phyloP scores from a whole-genome alignment of 1,140 invertebrate genomes.

The Vollenhovia emeryi region DNA sequence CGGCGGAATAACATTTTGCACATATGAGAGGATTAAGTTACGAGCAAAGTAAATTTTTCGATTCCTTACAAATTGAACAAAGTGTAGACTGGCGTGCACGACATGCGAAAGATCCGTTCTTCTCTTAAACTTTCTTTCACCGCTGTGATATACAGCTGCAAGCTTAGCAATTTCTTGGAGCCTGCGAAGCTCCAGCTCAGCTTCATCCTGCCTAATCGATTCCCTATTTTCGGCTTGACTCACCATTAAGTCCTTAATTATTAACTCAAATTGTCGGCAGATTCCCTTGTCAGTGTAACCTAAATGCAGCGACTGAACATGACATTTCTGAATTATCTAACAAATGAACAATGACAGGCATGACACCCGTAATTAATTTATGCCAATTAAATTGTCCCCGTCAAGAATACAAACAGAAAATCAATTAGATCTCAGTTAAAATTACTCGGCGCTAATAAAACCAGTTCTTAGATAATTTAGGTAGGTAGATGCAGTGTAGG shows the following conservation, averaged over 20 bases:
- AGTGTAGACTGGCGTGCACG: slow-evolving; percentile 76
- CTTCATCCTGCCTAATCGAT: background rate
- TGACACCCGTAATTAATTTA: slow-evolving; percentile 19
- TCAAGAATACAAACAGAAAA: slow-evolving; percentile 11
- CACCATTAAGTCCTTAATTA: slow-evolving; percentile 38
- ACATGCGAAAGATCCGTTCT: slow-evolving; percentile 76
- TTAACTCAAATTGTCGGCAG: slow-evolving; percentile 16
- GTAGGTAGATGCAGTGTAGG: background rate
- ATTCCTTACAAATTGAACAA: slow-evolving; percentile 76
- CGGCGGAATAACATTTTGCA: background rate
- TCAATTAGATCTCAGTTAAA: background rate
- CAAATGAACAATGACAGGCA: slow-evolving; percentile 35
- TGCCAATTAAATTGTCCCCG: background rate
- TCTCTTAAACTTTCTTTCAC: slow-evolving; percentile 69
- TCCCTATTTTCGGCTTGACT: background rate
- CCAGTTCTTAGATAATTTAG: background rate
- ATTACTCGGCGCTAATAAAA: slow-evolving; percentile 1
- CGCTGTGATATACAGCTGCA: slow-evolving; percentile 74
- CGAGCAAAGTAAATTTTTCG: slow-evolving; percentile 3
- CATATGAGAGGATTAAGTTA: background rate
- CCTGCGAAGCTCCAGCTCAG: slow-evolving; percentile 66
- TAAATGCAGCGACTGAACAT: background rate
- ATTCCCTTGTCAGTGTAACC: slow-evolving; percentile 26
- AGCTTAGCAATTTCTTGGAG: slow-evolving; percentile 76
- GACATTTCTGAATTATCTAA: background rate